phyloP scores from a whole-genome alignment of 2,888 invertebrate genomes.

The Nasonovia ribisnigri region DNA sequence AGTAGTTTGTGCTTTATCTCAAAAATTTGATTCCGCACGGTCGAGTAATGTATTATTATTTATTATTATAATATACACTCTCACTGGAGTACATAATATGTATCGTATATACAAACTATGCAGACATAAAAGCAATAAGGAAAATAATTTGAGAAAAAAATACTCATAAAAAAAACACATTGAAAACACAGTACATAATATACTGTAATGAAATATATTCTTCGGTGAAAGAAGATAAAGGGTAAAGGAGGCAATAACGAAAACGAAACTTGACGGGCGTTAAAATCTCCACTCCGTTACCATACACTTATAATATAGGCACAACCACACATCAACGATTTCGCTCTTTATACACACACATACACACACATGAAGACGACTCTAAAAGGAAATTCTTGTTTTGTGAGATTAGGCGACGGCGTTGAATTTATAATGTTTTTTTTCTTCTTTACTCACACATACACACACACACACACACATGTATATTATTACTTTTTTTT shows the following conservation, averaged over 20 bases:
- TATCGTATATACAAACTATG: not conserved
- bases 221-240: constrained; percentile 49
- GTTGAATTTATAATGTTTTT: constrained; percentile 57
- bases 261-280: constrained; percentile 65
- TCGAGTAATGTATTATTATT: not conserved
- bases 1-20: not conserved
- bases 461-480: not conserved
- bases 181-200: constrained; percentile 13
- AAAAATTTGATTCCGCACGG: constrained; percentile 7
- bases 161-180: constrained; percentile 44
- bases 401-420: constrained; percentile 62
- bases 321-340: constrained; percentile 56
- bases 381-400: constrained; percentile 64
- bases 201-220: constrained; percentile 25
- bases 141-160: constrained; percentile 20
- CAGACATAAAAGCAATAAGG: not conserved
- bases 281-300: constrained; percentile 52
- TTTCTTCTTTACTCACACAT: not conserved
- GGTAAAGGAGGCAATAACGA: constrained; percentile 55
- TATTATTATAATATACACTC: not conserved
- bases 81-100: not conserved
- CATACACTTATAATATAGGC: constrained; percentile 5
- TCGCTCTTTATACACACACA: constrained; percentile 56
- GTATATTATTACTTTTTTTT: constrained; percentile 26
- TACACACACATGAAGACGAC: constrained; percentile 46